These are phyloP conservation scores for Hylyphantes graminicola DNA, from an alignment of 1,140 invertebrate species.

Conservation along the genomic window DNA sequence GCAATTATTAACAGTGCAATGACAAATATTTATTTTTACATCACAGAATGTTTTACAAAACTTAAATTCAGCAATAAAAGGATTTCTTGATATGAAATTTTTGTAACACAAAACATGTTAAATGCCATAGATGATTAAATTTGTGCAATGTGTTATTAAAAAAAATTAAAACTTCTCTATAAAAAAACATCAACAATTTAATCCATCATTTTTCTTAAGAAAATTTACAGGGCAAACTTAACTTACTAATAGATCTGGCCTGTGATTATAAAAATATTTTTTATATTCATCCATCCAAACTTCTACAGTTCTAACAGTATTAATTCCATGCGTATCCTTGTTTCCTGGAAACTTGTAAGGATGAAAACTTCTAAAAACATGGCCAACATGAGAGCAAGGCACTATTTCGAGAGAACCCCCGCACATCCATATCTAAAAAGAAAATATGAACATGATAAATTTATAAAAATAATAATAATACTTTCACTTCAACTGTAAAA, in stretches of 20 bases:
- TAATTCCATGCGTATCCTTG: constrained; percentile 91
- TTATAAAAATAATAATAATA: not conserved
- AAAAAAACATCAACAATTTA: no score
- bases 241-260: constrained; percentile 80
- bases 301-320: constrained; percentile 89
- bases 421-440: constrained; percentile 85
- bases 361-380: constrained; percentile 92
- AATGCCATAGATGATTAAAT: no score
- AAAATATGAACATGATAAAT: not conserved
- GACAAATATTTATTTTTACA: no score
- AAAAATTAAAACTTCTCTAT: not conserved
- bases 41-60: no score
- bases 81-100: no score
- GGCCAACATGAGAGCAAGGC: constrained; percentile 94
- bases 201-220: no score
- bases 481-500: no score
- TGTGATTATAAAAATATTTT: constrained; percentile 84
- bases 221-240: no score
- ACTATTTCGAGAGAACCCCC: constrained; percentile 83
- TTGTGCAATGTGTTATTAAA: no score
- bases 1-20: no score
- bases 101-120: no score
- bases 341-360: constrained; percentile 90
- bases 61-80: no score
- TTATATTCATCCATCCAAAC: constrained; percentile 99